Evolutionary conservation across 2,888 invertebrate genomes (phyloP), one percentile per base, ranked within the genome.

Genomic region (Luffia ferchaultella): DNA sequence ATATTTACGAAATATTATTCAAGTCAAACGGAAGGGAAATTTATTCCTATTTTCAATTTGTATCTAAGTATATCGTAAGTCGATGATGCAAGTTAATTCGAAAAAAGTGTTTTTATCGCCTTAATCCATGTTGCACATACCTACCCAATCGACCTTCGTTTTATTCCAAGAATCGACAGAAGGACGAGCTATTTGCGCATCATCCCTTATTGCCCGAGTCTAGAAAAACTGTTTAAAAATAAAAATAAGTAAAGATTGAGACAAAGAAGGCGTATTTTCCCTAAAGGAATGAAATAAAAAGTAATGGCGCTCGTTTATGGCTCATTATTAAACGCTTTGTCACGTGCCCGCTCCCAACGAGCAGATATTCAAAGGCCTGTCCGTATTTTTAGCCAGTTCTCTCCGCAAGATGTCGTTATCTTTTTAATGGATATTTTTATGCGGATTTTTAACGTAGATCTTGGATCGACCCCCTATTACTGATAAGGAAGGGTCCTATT

Each of bases 281-380:
- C 30, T 30, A 12, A 30, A 30, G 30, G 12, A 30, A 20, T 46
- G 16, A 46, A 30, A 30, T 46, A 30, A 30, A 46, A 16, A 15
- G 20, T 30, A 46, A 16, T 19, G 40, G 15, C 20, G 41, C 49
- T 43, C 44, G 43, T 49, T 49, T 48, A 30, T 46, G 41, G 48
- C 68, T 68, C 68, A 70, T 70, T 76, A 73, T 73, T 70, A 74
- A 72, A 68, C 67, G 67, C 59, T 73, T 68, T 69, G 64, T 67
- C 58, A 59, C 60, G 65, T 59, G 60, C 56, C 59, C 61, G 55
- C 60, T 62, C 58, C 60, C 59, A 7, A 42, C 58, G 62, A 63
- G 43, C 7, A 45, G 18, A 45, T 45, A 16, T 60, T 58, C 55
- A 40, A 48, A 16, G 48, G 48, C 19, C 9, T 57, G 57, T 61